phyloP scores from a whole-genome alignment of 2,888 invertebrate species.

The Polietes domitor region DNA sequence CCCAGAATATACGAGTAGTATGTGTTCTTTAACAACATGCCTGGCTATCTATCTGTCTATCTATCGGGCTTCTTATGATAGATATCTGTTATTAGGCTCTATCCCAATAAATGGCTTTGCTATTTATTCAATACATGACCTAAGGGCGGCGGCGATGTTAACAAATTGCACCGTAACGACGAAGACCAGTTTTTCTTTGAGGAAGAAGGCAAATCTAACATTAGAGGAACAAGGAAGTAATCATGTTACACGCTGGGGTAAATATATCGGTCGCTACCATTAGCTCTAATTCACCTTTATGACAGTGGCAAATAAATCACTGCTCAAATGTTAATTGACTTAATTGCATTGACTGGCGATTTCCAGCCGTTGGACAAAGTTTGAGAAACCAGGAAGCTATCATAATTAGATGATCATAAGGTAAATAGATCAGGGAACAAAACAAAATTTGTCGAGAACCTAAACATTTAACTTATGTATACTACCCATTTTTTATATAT shows the following conservation, averaged over 20 bases:
- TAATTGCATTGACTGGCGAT: not conserved
- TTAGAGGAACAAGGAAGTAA: conserved; percentile 3
- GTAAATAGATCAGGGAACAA: no score
- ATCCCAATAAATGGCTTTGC: not conserved
- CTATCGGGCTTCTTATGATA: conserved; percentile 40
- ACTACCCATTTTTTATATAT: no score
- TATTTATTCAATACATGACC: conserved; percentile 13
- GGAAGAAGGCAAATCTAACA: no score
- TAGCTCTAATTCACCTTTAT: no score
- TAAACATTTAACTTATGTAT: no score
- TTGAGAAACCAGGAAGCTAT: no score
- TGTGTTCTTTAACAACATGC: no score
- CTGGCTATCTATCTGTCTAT: no score
- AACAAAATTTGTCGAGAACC: no score
- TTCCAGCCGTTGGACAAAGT: no score
- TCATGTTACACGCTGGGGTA: not conserved
- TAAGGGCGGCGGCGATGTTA: not conserved
- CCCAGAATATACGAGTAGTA: conserved; percentile 28
- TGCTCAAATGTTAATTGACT: no score
- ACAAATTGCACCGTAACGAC: not conserved
- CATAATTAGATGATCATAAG: no score
- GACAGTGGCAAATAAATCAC: not conserved
- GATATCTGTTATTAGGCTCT: conserved; percentile 47
- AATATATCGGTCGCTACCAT: not conserved
- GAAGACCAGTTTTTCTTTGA: not conserved